These are phyloP conservation scores for Erythrocercus mccallii DNA, from an alignment of 2,113 vertebrate genomes.

Conservation along the genomic window DNA sequence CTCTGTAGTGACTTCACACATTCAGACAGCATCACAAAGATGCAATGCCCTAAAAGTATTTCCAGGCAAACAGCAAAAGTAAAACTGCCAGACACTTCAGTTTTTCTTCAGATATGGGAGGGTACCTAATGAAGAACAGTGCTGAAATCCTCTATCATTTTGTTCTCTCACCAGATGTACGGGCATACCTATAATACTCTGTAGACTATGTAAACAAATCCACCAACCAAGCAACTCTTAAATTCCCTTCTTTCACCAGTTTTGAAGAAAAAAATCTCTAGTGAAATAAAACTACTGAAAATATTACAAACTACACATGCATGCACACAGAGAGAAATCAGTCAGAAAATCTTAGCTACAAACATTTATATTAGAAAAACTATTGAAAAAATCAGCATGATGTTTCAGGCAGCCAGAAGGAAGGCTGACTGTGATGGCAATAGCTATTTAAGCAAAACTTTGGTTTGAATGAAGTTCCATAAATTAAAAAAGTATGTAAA, in stretches of 20 bases:
- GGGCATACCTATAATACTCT: not conserved
- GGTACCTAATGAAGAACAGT: not conserved
- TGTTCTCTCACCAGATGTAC: not conserved
- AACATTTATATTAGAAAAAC: not conserved
- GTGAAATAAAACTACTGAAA: not conserved
- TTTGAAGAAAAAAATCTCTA: not conserved
- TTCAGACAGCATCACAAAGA: not conserved
- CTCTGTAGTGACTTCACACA: not conserved
- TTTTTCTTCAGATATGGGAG: not conserved
- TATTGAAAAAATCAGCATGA: not conserved
- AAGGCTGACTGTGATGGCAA: not conserved
- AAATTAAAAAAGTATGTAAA: not conserved
- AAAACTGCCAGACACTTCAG: not conserved
- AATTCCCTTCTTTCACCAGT: not conserved
- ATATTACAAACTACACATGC: accelerated
- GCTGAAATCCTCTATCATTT: not conserved
- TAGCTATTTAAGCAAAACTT: not conserved
- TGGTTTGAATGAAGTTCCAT: not conserved
- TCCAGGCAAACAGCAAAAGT: not conserved
- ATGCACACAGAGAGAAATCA: not conserved
- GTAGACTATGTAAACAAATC: not conserved
- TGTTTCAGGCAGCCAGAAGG: not conserved
- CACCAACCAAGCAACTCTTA: not conserved
- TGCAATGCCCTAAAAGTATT: not conserved
- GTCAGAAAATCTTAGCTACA: not conserved